A percentile compares a stretch with the other conserved stretches of the same genome.
phyloP scores from a whole-genome alignment of 2,113 vertebrate species.

The Rhea pennata region DNA sequence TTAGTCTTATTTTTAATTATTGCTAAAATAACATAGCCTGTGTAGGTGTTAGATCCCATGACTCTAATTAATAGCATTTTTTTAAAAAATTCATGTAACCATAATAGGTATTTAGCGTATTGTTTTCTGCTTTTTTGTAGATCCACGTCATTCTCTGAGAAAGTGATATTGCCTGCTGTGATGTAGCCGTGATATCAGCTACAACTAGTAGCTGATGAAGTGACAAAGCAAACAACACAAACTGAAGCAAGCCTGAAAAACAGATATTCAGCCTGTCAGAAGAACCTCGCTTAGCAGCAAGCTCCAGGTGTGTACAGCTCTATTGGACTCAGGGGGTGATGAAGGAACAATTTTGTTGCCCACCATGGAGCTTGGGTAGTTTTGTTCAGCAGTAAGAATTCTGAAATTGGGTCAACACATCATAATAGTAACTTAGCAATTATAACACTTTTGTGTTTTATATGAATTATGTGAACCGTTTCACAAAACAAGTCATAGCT shows the following conservation, averaged over 20 bases:
- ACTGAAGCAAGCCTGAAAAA: neutral
- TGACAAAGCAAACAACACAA: neutral
- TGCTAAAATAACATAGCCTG: neutral
- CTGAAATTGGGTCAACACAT: neutral
- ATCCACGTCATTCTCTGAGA: neutral
- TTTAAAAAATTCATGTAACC: neutral
- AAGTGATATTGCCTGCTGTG: neutral
- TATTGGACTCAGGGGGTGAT: neutral
- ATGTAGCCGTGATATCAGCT: neutral
- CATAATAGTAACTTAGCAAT: neutral
- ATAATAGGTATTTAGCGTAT: neutral
- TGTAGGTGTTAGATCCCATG: neutral
- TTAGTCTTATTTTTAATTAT: neutral
- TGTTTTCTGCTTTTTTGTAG: neutral
- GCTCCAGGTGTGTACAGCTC: rapidly evolving
- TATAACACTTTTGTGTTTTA: neutral
- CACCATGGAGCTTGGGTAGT: neutral
- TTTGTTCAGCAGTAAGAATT: neutral
- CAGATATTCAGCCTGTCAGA: neutral
- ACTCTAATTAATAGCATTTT: neutral
- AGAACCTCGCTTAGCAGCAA: neutral
- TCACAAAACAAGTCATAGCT: neutral
- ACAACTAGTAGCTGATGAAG: neutral
- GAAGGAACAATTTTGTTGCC: neutral
- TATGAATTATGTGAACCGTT: neutral